Percentiles rank a stretch among this genome's conserved stretches.
Evolutionary conservation across 2,888 invertebrate species (phyloP).

Genomic region (Netelia fuscicornis): DNA sequence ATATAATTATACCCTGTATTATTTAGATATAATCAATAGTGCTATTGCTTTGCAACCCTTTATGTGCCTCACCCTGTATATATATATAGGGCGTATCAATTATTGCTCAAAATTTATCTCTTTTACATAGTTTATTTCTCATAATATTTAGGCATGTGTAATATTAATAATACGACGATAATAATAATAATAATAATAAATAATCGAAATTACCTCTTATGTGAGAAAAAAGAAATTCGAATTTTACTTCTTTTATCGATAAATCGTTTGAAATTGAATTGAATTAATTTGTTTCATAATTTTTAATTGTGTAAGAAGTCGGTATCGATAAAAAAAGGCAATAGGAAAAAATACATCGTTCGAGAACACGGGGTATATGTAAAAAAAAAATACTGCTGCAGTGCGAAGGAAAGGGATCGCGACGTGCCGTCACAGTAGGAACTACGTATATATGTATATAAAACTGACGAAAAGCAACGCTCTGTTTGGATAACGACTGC

Average conservation of each 20-base stretch:
- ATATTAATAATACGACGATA: slow-evolving; percentile 5
- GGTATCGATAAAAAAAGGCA: neutral
- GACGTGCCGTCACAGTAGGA: slow-evolving; percentile 51
- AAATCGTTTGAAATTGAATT: too few species aligned
- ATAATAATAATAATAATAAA: neutral
- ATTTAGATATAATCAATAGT: too few species aligned
- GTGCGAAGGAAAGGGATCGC: slow-evolving; percentile 16
- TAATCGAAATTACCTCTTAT: neutral
- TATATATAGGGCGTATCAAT: slow-evolving; percentile 36
- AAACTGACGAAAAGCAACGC: slow-evolving; percentile 64
- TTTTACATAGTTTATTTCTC: slow-evolving; percentile 22
- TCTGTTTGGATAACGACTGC: slow-evolving; percentile 71
- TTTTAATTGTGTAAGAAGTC: neutral
- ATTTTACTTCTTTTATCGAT: too few species aligned
- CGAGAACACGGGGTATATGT: slow-evolving; percentile 45
- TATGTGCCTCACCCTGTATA: too few species aligned
- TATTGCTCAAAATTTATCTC: slow-evolving; percentile 52
- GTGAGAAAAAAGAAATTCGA: too few species aligned
- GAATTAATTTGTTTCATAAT: too few species aligned
- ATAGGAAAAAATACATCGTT: neutral
- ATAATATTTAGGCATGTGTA: neutral
- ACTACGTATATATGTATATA: neutral
- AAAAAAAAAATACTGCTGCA: slow-evolving; percentile 16
- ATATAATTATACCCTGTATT: too few species aligned
- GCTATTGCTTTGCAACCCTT: too few species aligned